Base-by-base conservation (phyloP, 2,113 vertebrate genomes). In the Cavia porcellus region DNA sequence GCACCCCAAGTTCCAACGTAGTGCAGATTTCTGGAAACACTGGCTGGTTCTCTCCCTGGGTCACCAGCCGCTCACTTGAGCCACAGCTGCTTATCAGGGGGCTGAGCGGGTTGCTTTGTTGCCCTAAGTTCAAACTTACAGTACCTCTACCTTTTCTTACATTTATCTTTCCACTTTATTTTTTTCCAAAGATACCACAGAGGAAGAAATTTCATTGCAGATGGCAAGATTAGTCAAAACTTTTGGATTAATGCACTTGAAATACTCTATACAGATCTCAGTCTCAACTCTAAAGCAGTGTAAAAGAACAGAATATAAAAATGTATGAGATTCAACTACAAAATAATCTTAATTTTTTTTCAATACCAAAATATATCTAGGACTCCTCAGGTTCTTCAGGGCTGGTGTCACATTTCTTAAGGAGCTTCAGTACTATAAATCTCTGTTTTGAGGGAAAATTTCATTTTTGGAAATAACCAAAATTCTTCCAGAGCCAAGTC, bases 381-480 rank as follows among this genome's bases (percentile, higher is more conserved):
- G 64, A 66, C 57, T 68, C 61, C 32, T 94, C 15, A 15, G 32
- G 6, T 70, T 90, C 70, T 83, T 90, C 77, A 89, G 77, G 57
- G 59, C 62, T 47, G 7, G 85, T 47, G 20, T 55, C 38, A 79
- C 47, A 64, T 88, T 92, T 70, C 64, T 62, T 77, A 57, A 72
- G 7, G 24, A 55, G 42, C 1, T 59, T 92, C 35, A 35, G 3
- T 59, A 62, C 55, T 13, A 32, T 55, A 77, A 82, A 89, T 95
- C 52, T 94, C 28, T 12, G 38, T 11, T 66, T 57, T 20, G 66
- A 90, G 22, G 32, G 22, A 32, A 28, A 90, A 86, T 88, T 95
- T 92, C 83, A 90, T 68, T 94, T 92, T 83, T 90, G 52, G 92
- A 97, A 95, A 95, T 47, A 92, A 94, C 64, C 75, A 90, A 88